Conservation (phyloP, 2,113 vertebrate species). For the Amphiprion ocellaris region DNA sequence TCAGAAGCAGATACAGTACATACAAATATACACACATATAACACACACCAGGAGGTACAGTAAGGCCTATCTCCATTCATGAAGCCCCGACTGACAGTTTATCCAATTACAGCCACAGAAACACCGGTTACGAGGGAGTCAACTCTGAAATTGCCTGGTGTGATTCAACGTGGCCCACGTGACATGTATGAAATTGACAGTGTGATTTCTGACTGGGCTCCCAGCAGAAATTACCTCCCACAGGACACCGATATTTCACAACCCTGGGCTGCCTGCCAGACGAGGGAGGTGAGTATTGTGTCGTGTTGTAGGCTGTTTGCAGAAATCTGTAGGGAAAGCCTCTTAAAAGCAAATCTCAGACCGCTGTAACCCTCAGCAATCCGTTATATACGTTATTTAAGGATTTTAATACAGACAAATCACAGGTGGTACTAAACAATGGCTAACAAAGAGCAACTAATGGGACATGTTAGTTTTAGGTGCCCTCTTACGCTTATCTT, state of each 20-base stretch:
- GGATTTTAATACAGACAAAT: no score
- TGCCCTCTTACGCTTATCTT: background rate
- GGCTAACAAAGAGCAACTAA: no score
- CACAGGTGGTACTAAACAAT: no score
- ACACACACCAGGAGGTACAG: constrained; percentile 21
- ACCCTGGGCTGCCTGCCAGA: constrained; percentile 43
- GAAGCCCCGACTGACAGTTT: constrained; percentile 53
- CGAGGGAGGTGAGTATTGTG: constrained; percentile 9
- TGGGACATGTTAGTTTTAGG: no score
- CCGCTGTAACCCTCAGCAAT: no score
- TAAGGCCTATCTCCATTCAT: constrained; percentile 2
- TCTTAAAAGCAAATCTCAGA: background rate
- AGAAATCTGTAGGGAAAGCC: constrained; percentile 17
- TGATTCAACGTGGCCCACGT: constrained; percentile 45
- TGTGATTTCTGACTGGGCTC: constrained; percentile 56
- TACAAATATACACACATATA: background rate
- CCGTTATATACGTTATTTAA: no score
- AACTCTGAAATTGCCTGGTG: constrained; percentile 59
- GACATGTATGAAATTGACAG: constrained; percentile 58
- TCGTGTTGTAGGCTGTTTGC: background rate
- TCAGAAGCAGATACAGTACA: no score
- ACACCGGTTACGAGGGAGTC: constrained; percentile 49
- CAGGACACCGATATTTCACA: constrained; percentile 29
- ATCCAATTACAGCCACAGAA: constrained; percentile 59
- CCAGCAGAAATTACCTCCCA: constrained; percentile 51